Evolutionary conservation across 2,888 invertebrate genomes (phyloP).

Genomic region (Lycaena phlaeas): DNA sequence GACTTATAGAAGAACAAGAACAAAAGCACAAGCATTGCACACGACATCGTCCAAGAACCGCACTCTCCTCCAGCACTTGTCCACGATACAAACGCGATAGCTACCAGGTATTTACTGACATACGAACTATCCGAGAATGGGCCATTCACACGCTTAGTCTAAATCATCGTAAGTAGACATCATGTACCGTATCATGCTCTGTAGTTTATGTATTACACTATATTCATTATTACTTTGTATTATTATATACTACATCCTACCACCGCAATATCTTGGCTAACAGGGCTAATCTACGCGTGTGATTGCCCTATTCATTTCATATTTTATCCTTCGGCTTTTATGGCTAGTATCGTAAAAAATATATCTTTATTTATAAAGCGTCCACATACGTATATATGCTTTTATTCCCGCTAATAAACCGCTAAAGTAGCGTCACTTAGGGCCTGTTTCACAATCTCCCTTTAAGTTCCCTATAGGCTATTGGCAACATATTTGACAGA

Average conservation of each 20-base stretch:
- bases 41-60: conserved; percentile 50
- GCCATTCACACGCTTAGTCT: conserved; percentile 19
- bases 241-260: conserved; percentile 17
- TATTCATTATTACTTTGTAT: conserved; percentile 19
- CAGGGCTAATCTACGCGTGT: conserved; percentile 19
- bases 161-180: conserved; percentile 4
- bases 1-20: conserved; percentile 53
- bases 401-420: no score
- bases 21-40: conserved; percentile 51
- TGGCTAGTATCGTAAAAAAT: no score
- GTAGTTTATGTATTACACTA: conserved; percentile 17
- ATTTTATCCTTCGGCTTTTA: no score
- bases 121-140: conserved; percentile 10
- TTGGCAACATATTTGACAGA: no score
- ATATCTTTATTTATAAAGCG: no score
- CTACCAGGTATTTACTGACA: conserved; percentile 49
- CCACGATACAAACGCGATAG: conserved; percentile 70
- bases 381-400: no score
- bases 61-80: conserved; percentile 58
- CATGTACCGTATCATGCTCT: conserved; percentile 1
- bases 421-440: no score
- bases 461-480: no score
- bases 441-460: no score
- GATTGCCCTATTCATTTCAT: conserved; percentile 19
- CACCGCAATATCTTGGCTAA: neutral